Base-by-base conservation (phyloP, 2,797 vertebrate species). In the Balearica regulorum region DNA sequence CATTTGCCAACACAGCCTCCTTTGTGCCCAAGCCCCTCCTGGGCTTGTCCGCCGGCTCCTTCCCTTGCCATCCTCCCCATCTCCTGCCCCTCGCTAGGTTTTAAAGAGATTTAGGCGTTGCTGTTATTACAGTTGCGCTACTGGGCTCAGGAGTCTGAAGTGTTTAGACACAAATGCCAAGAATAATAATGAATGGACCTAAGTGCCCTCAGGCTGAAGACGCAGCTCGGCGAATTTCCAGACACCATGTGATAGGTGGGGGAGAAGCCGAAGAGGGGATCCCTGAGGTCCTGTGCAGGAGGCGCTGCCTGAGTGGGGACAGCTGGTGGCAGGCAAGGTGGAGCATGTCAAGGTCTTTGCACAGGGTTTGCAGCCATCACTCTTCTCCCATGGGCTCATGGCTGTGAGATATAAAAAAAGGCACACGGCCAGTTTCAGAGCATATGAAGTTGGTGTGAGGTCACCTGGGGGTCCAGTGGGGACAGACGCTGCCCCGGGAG, bases 311-410 rank as follows among this genome's bases (percentile, higher is more conserved):
- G 28, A 70, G 37, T 3, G 1, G 35, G 43, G 28, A 33, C 33
- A n/a, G 62, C 2, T 20, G 37, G 61, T 13, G 31, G 10, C 19
- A 57, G 72, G 51, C 0, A 2, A 70, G 72, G 41, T 19, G 16
- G 3, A 2, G 20, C 0, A 0, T 25, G 43, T 3, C 3, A 2
- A 83, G 60, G 17, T 25, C 41, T 68, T 44, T 66, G 87, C 10
- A 1, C 0, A 4, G 49, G 35, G 9, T 69, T 54, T 64, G 13
- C 18, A 55, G 29, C 33, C 62, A 29, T 49, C 8, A 2, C 15
- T 54, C 15, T 58, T 58, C 26, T 57, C 21, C 61, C n/a, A 4
- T 0, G 8, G 48, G 7, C 18, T 82, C 4, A 2, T 4, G 73
- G 43, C 60, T 87, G 19, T 31, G 68, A 13, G 78, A 12, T 24